Evolutionary conservation across 2,113 vertebrate genomes (phyloP), one percentile per base, ranked within the genome.

Genomic region (Bombycilla garrulus): DNA sequence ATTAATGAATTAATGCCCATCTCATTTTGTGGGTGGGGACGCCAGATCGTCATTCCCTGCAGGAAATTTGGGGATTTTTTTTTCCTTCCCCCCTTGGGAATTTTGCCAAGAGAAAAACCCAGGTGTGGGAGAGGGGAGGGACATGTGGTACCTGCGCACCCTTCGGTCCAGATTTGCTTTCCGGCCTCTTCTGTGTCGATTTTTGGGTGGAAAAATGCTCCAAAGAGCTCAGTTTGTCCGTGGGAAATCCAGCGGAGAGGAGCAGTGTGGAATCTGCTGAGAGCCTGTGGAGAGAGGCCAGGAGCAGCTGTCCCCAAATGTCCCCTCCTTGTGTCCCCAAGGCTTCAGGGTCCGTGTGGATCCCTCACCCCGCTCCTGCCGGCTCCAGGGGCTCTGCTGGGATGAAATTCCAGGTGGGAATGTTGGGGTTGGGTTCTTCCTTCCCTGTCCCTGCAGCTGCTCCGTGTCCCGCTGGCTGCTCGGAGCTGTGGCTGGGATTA

Each of bases 101-200:
- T 83, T 70, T 35, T 36, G 31, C 31, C 22, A 22, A 29, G 29
- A 25, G 53, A 60, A 67, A 67, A 89, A 45, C 45, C 53, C 31
- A 28, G 25, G 78, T 45, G 1, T 28, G 71, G 62, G 50, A 69
- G 48, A 60, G 26, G 48, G 25, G 33, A 29, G 35, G 1, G 25
- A 9, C n/a, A n/a, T 9, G 9, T 11, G 9, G 44, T 97, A 96
- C 97, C 97, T 97, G 88, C 48, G 35, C 4, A 25, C 38, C 23
- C 33, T 10, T 33, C 3, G 47, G 67, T 35, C 31, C 53, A 22
- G 82, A 54, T 38, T 36, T n/a, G 51, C 8, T 17, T 65, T 57
- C 62, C 72, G 36, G 78, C 47, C 0, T 0, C 19, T 40, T 62
- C 23, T 2, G 0, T 31, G n/a, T 28, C 0, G 0, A 4, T 48